Evolutionary conservation across 2,797 vertebrate species (phyloP), one percentile per base, ranked within the genome.

Genomic region (Syngnathus rostellatus): DNA sequence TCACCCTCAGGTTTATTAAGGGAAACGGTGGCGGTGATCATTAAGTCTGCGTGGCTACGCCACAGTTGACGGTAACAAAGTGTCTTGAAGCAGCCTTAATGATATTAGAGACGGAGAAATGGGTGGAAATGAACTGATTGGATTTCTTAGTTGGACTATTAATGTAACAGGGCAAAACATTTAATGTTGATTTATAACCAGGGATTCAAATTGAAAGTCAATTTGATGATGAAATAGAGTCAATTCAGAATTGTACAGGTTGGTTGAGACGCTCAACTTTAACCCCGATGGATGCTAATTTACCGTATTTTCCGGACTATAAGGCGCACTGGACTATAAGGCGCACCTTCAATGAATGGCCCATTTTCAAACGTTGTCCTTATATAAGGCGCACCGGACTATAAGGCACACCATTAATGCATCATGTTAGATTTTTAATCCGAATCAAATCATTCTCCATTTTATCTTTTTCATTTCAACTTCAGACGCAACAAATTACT

Each of bases 1-100:
- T 60, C 41, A 62, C 74, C 71, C 75, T 57, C 65, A 51, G 72
- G 72, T 71, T 65, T 76, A 75, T 72, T 76, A 74, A 82, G 79
- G 82, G 68, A 75, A 72, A 63, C 60, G 61, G 65, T 63, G 67
- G 72, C 51, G 72, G 68, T 70, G 74, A 82, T 82, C 78, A 79
- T 80, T 76, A 65, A 71, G 53, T 63, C 76, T 83, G 74, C 76
- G 71, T 85, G 77, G 83, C 85, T 85, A 79, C 74, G 68, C 68
- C 0, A 6, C 72, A 76, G 85, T 86, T 78, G 65, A 80, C 83
- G 78, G 74, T 78, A 84, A 84, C 82, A 81, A 80, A 83, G 78
- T 83, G 77, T 77, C 77, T 70, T 65, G 77, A 76, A 82, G 80
- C 77, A 50, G 25, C 66, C 63, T 68, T 82, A 83, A 86, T 12